Evolutionary conservation across 2,113 vertebrate species (phyloP).

Genomic region (Lota lota): DNA sequence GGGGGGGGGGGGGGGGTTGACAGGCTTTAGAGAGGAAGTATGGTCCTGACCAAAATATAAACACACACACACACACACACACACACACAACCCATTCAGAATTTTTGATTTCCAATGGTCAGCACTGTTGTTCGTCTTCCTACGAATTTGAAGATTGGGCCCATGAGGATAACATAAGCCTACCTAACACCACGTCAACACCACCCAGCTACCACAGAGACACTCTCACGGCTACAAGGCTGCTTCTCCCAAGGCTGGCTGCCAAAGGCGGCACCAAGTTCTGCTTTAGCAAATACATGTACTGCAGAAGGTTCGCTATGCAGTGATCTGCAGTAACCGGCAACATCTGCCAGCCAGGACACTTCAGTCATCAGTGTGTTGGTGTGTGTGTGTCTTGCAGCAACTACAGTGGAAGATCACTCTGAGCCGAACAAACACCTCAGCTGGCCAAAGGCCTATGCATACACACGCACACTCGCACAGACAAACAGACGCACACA

Average conservation of each 20-base stretch:
- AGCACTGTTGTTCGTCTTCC: too few relatives aligned
- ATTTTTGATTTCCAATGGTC: too few relatives aligned
- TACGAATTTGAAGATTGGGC: too few relatives aligned
- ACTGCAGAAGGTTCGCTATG: conserved; percentile 25
- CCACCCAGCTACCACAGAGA: too few relatives aligned
- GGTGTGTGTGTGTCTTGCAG: conserved; percentile 28
- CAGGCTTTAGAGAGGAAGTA: conserved; percentile 50
- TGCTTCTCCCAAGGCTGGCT: too few relatives aligned
- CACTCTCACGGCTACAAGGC: too few relatives aligned
- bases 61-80: conserved; percentile 12
- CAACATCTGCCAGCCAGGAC: conserved; percentile 64
- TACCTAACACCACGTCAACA: too few relatives aligned
- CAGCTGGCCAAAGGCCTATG: conserved; percentile 54
- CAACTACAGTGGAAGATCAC: conserved; percentile 64
- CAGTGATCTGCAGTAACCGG: conserved; percentile 57
- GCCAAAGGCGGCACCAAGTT: too few relatives aligned
- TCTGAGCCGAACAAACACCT: conserved; percentile 65
- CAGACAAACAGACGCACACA: not conserved
- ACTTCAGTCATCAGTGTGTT: conserved; percentile 51
- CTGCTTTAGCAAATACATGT: not conserved
- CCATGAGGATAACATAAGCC: too few relatives aligned
- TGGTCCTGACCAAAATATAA: conserved; percentile 20
- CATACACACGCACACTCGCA: conserved; percentile 31
- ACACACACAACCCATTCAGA: conserved; percentile 11
- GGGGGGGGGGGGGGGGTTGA: conserved; percentile 13